phyloP scores from a whole-genome alignment of 2,888 invertebrate genomes.

The Sarcophaga caerulescens region DNA sequence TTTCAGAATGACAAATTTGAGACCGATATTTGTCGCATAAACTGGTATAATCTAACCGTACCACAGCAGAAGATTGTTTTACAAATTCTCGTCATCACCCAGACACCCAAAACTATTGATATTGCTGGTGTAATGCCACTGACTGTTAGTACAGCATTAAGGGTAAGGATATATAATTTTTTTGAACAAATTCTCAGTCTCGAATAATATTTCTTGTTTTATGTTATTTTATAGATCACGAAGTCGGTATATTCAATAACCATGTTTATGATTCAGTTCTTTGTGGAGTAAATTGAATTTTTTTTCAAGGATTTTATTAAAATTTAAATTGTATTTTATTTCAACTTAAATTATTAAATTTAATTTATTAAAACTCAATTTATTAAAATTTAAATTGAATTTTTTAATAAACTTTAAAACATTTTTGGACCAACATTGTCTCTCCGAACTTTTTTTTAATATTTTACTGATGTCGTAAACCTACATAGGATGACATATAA shows the following conservation, averaged over 20 bases:
- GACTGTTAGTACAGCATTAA: constrained; percentile 67
- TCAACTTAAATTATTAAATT: no score
- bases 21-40: constrained; percentile 66
- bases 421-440: no score
- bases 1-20: constrained; percentile 69
- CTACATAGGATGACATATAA: no score
- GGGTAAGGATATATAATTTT: constrained; percentile 44
- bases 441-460: no score
- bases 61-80: constrained; percentile 65
- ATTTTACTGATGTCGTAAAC: no score
- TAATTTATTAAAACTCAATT: no score
- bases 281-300: background rate
- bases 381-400: no score
- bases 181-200: background rate
- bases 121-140: constrained; percentile 68
- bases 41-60: constrained; percentile 67
- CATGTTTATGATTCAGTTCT: constrained; percentile 58
- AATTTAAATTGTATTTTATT: no score
- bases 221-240: constrained; percentile 42
- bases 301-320: no score
- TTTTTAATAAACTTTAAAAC: no score
- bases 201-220: background rate
- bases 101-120: constrained; percentile 62
- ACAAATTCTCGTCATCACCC: constrained; percentile 66
- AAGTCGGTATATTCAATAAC: constrained; percentile 46